These are phyloP conservation scores for Eulemur coronatus DNA, from an alignment of 2,797 vertebrate species.

Conservation along the genomic window DNA sequence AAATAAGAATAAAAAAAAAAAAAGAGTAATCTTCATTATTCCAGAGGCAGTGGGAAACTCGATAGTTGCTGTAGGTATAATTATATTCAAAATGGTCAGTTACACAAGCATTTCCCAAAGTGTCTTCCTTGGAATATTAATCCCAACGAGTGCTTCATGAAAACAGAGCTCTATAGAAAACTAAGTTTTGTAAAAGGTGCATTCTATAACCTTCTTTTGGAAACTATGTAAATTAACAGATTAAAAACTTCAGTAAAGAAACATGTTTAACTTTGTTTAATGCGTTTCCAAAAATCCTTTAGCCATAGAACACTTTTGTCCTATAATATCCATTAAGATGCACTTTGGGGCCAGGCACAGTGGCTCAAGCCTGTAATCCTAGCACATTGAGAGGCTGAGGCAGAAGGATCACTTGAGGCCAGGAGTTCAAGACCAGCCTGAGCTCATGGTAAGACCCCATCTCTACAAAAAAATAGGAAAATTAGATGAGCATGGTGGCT, in stretches of 20 bases:
- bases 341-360: not conserved
- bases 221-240: not conserved
- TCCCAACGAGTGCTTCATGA: not conserved
- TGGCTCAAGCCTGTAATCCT: too few species aligned
- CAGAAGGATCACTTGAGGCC: too few species aligned
- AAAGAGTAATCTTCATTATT: slow-evolving; percentile 1
- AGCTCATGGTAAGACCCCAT: too few species aligned
- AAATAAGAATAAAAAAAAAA: too few species aligned
- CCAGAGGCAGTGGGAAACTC: not conserved
- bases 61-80: not conserved
- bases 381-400: too few species aligned
- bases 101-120: not conserved
- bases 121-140: not conserved
- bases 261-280: not conserved
- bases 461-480: too few species aligned
- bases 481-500: too few species aligned
- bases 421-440: too few species aligned
- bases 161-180: not conserved
- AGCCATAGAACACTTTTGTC: not conserved
- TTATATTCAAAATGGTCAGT: not conserved
- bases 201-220: not conserved
- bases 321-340: not conserved
- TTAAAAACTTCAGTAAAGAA: slow-evolving; percentile 15
- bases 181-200: not conserved
- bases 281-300: not conserved